Conservation (phyloP, 1,140 invertebrate species). For the Drosophila busckii region DNA sequence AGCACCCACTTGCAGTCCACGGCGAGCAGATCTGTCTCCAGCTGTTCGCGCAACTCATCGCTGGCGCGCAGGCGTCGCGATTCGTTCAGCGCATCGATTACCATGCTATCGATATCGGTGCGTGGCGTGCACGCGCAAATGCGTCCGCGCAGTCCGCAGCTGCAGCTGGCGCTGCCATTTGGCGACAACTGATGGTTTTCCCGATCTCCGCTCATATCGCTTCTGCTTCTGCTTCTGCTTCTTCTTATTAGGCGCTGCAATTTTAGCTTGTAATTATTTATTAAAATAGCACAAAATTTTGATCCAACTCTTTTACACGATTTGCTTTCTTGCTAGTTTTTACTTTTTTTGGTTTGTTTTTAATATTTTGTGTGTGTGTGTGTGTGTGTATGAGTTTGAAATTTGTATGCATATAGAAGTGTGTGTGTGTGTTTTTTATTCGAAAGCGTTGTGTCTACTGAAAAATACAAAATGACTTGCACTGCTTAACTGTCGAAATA, state of each 20-base stretch:
- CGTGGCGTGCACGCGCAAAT: background rate
- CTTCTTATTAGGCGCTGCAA: no score
- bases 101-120: background rate
- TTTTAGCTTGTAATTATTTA: no score
- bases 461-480: no score
- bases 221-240: background rate
- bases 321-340: background rate
- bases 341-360: background rate
- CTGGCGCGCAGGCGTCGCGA: background rate
- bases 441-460: no score
- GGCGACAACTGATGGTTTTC: background rate
- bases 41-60: background rate
- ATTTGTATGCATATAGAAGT: no score
- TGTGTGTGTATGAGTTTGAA: background rate
- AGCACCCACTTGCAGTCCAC: conserved; percentile 14
- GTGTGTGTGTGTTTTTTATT: conserved; percentile 6
- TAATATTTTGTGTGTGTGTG: background rate
- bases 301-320: no score
- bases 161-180: background rate
- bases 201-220: background rate
- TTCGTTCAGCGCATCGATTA: conserved; percentile 3
- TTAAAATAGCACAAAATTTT: no score
- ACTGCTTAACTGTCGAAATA: no score
- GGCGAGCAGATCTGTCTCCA: conserved; percentile 9
- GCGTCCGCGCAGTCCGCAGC: background rate